Base-by-base conservation (phyloP, 2,113 vertebrate genomes). In the Tympanuchus pallidicinctus region DNA sequence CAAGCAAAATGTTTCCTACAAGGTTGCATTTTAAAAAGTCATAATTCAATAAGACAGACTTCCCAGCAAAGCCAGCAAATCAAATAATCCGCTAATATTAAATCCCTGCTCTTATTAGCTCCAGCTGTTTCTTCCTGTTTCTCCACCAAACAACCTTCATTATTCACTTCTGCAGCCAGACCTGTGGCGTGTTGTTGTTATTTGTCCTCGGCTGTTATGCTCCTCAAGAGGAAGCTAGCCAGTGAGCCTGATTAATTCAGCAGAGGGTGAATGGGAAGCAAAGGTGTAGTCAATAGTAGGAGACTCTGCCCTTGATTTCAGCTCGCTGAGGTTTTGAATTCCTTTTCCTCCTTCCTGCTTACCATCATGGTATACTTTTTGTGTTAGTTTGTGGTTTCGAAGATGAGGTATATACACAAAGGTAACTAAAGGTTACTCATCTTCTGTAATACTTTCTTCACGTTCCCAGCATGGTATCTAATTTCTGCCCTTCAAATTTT, bases 1-100 rank as follows among this genome's bases (percentile, higher is more conserved):
- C 94, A 95, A 95, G 85, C 65, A 94, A 94, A 96, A 93, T 42
- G 63, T 92, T 96, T 95, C 74, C 61, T 90, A 63, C 66, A 73
- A 65, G 52, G 25, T n/a, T 80, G 78, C 48, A 36, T 90, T 94
- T 94, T 82, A 45, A 90, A 88, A 91, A 94, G 90, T 69, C 63
- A 5, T 94, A 95, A 94, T 96, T 95, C 76, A 94, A 30, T 86
- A 94, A 94, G 79, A 81, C 91, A 69, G 47, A 86, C 82, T 91
- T 95, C 88, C 69, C 80, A 54, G 71, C 86, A 59, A 89, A 82
- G 64, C 71, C 73, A 85, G 73, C 38, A 43, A 93, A 93, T 96
- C 67, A 95, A 86, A 86, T 61, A 81, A 81, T 75, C 82, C 72
- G 70, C 78, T 85, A 86, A 93, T 91, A 91, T 80, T 86, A 93